Base-by-base conservation (phyloP, 1,140 invertebrate species). In the Aphelenchoides fujianensis region DNA sequence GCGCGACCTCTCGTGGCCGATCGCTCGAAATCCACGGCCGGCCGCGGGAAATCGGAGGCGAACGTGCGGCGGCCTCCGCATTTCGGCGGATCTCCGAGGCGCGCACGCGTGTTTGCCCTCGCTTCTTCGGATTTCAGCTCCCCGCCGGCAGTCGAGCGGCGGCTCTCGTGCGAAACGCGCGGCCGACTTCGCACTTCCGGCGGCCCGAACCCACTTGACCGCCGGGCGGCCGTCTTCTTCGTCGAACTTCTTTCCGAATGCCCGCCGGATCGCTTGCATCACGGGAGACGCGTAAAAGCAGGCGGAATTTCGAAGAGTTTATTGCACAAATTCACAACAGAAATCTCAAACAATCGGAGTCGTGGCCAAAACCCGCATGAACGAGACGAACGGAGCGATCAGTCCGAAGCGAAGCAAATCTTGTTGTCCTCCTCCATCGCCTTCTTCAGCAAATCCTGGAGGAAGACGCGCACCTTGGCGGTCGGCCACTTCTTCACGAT, bases 371-470 rank as follows among this genome's bases (percentile, higher is more conserved):
- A n/a, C n/a, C n/a, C n/a, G n/a, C n/a, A n/a, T n/a, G n/a, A n/a
- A n/a, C n/a, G n/a, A n/a, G n/a, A n/a, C n/a, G n/a, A n/a, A n/a
- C n/a, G n/a, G n/a, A n/a, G n/a, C n/a, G n/a, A n/a, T n/a, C n/a
- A n/a, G n/a, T n/a, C n/a, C n/a, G n/a, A n/a, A n/a, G n/a, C n/a
- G n/a, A n/a, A n/a, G 55, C 55, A 59, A n/a, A n/a, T 5, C 55
- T 59, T 59, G 55, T 59, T 59, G 55, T 59, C 55, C 34, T 59
- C 55, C 5, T 59, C 55, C 55, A 59, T 59, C 5, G 55, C 55
- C 34, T 19, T 5, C 34, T 59, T 59, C 55, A 59, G 19, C 5
- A 59, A 32, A 59, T 59, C 55, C 34, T 59, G 55, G 5, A 59
- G 5, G 34, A 59, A 59, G 23, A 59, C 23, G 7, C 55, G 19